Evolutionary conservation across 1,140 invertebrate species (phyloP), one percentile per base, ranked within the genome.

Genomic region (Drosophila pachea): DNA sequence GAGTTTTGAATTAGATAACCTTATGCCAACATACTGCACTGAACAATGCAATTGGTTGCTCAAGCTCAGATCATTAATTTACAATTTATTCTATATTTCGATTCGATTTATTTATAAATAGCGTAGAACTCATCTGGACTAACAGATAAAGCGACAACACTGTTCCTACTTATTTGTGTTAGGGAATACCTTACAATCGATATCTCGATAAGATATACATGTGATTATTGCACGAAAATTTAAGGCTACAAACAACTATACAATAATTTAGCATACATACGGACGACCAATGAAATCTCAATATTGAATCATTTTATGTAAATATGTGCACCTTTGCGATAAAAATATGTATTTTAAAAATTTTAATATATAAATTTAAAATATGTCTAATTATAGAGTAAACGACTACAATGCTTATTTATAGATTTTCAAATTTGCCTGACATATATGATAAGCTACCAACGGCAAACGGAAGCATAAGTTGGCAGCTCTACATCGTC

Each of bases 101-200:
- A 16, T 33, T n/a, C 9, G 43, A 31, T 6, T 11, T 47, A 55
- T 68, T 58, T 65, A 69, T 52, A 69, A 52, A 69, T 69, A 56
- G 61, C 38, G 38, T 14, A 16, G 7, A 38, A 36, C 53, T 50
- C 52, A 58, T 49, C 45, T 56, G 61, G 36, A 12, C 16, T n/a
- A 36, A 49, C 35, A 49, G 9, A 40, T 12, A 22, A 48, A 11
- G 50, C 59, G 59, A 49, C 66, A 68, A 55, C 66, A 64, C 67
- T 69, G 16, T 36, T 63, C 38, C 11, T 31, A 50, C 52, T 50
- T 55, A 4, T 55, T n/a, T n/a, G n/a, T n/a, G n/a, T n/a, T n/a
- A n/a, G n/a, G n/a, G n/a, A n/a, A n/a, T 12, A 42, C 48, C 4
- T 42, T 40, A 12, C 36, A 32, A 53, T 68, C 60, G 66, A 68